Evolutionary conservation across 2,888 invertebrate genomes (phyloP).

Genomic region (Hedya salicella): DNA sequence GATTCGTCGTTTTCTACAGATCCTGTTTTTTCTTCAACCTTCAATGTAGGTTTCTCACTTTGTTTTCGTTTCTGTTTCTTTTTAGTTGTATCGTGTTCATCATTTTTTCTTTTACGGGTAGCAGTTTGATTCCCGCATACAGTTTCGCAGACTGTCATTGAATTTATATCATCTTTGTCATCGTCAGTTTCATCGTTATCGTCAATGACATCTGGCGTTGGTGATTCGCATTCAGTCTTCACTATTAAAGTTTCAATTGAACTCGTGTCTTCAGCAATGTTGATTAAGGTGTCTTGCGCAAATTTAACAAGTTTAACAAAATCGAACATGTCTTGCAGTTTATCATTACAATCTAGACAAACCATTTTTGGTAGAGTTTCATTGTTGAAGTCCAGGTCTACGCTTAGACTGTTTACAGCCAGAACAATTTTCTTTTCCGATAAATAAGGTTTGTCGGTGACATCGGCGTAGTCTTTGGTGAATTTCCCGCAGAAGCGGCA

Average conservation of each 20-base stretch:
- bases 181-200: background rate
- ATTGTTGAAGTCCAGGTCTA: slow-evolving; percentile 5
- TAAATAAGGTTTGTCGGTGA: background rate
- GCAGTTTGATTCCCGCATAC: no score
- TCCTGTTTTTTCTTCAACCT: no score
- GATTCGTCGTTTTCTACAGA: no score
- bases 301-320: background rate
- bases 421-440: background rate
- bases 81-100: background rate
- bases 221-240: slow-evolving; percentile 1
- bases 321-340: slow-evolving; percentile 7
- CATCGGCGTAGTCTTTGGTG: background rate
- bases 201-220: background rate
- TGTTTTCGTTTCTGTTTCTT: background rate
- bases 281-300: no score
- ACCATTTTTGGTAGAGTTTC: background rate
- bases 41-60: no score
- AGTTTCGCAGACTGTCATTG: no score
- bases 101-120: slow-evolving; percentile 12
- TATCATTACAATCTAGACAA: background rate
- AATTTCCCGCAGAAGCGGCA: slow-evolving; percentile 10
- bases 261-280: slow-evolving; percentile 1
- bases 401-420: background rate
- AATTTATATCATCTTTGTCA: background rate
- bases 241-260: background rate